Base-by-base conservation (phyloP, 2,888 invertebrate genomes). In the Acanthosoma haemorrhoidale region DNA sequence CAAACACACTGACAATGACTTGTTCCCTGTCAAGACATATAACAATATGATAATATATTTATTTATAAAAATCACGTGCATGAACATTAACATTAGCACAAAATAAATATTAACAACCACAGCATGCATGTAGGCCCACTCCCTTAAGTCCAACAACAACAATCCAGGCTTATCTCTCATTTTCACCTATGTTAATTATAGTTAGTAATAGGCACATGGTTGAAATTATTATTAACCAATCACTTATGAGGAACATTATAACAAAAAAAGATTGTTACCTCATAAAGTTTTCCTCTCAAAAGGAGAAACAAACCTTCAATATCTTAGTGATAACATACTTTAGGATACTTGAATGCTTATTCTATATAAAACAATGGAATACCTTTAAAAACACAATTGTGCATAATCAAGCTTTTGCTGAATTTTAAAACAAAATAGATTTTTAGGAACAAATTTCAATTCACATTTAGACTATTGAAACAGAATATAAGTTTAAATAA, bases 81-180 rank as follows among this genome's bases (percentile, higher is more conserved):
- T 58, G 13, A 69, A 69, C 69, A 69, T 61, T 69, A 69, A 69
- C 69, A 69, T 69, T 69, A 57, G 69, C 69, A 69, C 69, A 67
- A 67, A 67, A 67, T 67, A 67, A 67, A 67, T 67, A 67, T 67
- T 67, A 67, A 67, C 67, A 67, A 67, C 67, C 18, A 57, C 64
- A 51, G 67, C 51, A 67, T 67, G 67, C 57, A 67, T 67, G 31
- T 67, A 57, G 51, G 67, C 67, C 67, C 67, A n/a, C 67, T 67
- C 67, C 67, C 67, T 18, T 51, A 67, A 67, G 57, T 67, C 67
- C 67, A 41, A 38, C 64, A 67, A 67, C 67, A 67, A 67, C 67
- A 67, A 67, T 67, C 51, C 67, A 67, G 67, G 64, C 64, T 64
- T 64, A 57, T 67, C 67, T 57, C 67, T 67, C 67, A 67, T 57